A percentile compares a stretch with the other conserved stretches of the same genome.
phyloP scores from a whole-genome alignment of 2,888 invertebrate species.

The Microplitis deprimator region DNA sequence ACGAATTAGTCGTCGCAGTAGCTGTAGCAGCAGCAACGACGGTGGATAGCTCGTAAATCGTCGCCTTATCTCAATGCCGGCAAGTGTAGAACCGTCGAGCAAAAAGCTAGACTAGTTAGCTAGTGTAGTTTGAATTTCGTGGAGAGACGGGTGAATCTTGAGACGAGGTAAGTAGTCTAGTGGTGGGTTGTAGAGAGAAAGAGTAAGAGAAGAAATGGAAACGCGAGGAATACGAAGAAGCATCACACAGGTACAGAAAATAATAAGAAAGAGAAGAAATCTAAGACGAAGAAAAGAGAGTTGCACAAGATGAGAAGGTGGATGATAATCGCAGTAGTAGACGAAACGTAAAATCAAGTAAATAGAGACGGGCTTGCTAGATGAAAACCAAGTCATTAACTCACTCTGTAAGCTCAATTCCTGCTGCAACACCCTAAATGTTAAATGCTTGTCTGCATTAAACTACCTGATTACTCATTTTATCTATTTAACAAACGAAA shows the following conservation, averaged over 20 bases:
- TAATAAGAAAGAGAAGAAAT: no score
- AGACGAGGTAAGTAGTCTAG: neutral
- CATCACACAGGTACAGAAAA: no score
- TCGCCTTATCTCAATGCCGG: constrained; percentile 48
- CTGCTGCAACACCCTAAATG: constrained; percentile 13
- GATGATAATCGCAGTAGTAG: constrained; percentile 22
- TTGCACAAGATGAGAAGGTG: constrained; percentile 2
- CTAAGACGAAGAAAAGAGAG: no score
- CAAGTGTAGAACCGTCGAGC: constrained; percentile 27
- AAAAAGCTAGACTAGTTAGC: constrained; percentile 28
- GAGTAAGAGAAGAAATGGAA: constrained; percentile 2
- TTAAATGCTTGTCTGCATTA: constrained; percentile 11
- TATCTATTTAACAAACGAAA: neutral
- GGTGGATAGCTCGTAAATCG: constrained; percentile 47
- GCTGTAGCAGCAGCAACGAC: constrained; percentile 41
- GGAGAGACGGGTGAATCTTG: neutral
- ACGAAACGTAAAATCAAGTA: constrained; percentile 26
- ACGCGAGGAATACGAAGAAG: constrained; percentile 15
- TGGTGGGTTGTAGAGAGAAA: constrained; percentile 31
- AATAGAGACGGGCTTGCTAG: constrained; percentile 10
- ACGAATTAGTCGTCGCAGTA: constrained; percentile 47
- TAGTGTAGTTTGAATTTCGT: constrained; percentile 3
- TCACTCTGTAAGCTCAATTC: constrained; percentile 5
- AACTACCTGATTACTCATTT: constrained; percentile 23
- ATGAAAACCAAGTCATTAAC: constrained; percentile 27